Conservation (phyloP, 2,113 vertebrate species). For the Rhinoderma darwinii region DNA sequence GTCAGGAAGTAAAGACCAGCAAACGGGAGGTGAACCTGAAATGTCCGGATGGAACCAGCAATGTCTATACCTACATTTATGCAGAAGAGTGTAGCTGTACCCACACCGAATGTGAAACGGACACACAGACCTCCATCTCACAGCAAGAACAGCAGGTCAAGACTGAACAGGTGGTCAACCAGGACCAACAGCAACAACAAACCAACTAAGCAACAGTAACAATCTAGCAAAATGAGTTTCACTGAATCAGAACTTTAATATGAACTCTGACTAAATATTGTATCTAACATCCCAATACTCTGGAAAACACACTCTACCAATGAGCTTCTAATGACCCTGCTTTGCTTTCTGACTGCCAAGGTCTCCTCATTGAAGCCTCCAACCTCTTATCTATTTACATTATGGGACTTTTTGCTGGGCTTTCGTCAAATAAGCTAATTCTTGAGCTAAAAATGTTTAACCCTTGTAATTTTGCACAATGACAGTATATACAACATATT, state of each 20-base stretch:
- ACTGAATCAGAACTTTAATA: slow-evolving; percentile 32
- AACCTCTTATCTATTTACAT: background rate
- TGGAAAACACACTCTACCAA: slow-evolving; percentile 28
- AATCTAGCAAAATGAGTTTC: background rate
- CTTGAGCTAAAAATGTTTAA: background rate
- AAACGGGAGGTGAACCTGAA: slow-evolving; percentile 63
- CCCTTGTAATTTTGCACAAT: background rate
- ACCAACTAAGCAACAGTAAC: slow-evolving; percentile 1
- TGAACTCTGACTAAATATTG: background rate
- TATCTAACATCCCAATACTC: background rate
- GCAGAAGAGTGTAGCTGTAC: slow-evolving; percentile 74
- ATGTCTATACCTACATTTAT: slow-evolving; percentile 64
- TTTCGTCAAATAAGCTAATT: background rate
- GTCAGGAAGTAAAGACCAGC: slow-evolving; percentile 70
- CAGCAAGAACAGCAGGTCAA: background rate
- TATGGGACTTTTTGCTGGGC: background rate
- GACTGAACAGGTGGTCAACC: background rate
- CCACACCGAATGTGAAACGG: slow-evolving; percentile 55
- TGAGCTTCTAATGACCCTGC: background rate
- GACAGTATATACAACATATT: background rate
- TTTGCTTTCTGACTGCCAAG: slow-evolving; percentile 32
- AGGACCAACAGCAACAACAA: background rate
- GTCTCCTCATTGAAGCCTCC: slow-evolving; percentile 9
- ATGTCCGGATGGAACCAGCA: slow-evolving; percentile 64
- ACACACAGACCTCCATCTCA: background rate